Evolutionary conservation across 2,113 vertebrate species (phyloP), one percentile per base, ranked within the genome.

Genomic region (Bambusicola thoracicus): DNA sequence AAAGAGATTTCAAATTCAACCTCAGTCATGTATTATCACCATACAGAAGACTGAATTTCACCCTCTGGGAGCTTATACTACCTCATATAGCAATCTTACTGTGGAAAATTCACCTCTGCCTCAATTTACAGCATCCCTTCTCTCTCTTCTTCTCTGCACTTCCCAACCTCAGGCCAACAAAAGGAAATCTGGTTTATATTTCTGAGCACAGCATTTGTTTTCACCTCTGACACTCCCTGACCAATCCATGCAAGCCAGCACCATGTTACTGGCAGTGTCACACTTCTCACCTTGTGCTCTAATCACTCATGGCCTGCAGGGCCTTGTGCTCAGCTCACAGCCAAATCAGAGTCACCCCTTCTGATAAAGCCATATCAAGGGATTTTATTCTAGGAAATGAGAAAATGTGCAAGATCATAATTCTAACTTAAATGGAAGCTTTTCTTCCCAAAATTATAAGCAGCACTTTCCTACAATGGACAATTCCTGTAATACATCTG

Each of bases 151-250:
- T 74, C 77, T 90, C 55, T 94, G 87, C 66, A n/a, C n/a, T 95
- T 97, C 87, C 58, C 80, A 85, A 85, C 81, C 91, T 90, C 49
- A 86, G 87, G 90, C 92, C 88, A 58, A 44, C 53, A 94, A 96
- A 24, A 76, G 81, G 81, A 93, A 86, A 90, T 96, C 95, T 96
- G 89, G 90, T 97, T 95, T 90, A 25, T 92, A 93, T 97, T 97
- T 89, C 56, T 90, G 90, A 85, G 81, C 96, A 96, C 81, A 91
- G 79, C 81, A 73, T 96, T 95, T 83, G 40, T 93, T 91, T 91
- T 97, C 87, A 79, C 36, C 93, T 96, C 72, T 96, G 97, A 96
- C 89, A 91, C 56, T 15, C 15, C 17, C 32, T 0, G 36, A 96
- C 92, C 78, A 63, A 77, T 93, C 87, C 88, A 36, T 91, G 24